phyloP scores from a whole-genome alignment of 1,140 invertebrate genomes.

The Hylaeus anthracinus region DNA sequence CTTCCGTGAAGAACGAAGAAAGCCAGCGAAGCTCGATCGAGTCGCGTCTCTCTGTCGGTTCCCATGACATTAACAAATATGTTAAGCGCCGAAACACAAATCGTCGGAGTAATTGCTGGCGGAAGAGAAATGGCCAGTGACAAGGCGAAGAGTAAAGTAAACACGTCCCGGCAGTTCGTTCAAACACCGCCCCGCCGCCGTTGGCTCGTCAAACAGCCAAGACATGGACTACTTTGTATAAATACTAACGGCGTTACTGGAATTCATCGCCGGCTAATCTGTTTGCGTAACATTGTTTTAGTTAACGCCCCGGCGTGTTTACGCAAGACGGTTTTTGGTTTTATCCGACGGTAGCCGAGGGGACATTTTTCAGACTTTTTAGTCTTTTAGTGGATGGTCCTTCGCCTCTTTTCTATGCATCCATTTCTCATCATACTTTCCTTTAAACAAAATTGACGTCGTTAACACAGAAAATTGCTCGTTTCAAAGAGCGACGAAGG shows the following conservation, averaged over 20 bases:
- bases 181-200: slow-evolving; percentile 23
- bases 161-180: slow-evolving; percentile 40
- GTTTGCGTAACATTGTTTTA: slow-evolving; percentile 50
- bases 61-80: slow-evolving; percentile 46
- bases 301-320: slow-evolving; percentile 33
- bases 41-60: background rate
- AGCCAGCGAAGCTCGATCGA: slow-evolving; percentile 2
- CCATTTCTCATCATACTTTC: no score
- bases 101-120: slow-evolving; percentile 45
- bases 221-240: slow-evolving; percentile 49
- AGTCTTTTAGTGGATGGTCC: no score
- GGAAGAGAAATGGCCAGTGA: slow-evolving; percentile 49
- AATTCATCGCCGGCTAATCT: slow-evolving; percentile 45
- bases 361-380: no score
- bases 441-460: no score
- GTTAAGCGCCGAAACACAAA: slow-evolving; percentile 49
- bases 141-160: slow-evolving; percentile 52
- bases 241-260: slow-evolving; percentile 35
- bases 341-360: no score
- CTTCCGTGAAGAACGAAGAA: background rate
- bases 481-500: no score
- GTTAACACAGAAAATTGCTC: no score
- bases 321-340: background rate
- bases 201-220: slow-evolving; percentile 42
- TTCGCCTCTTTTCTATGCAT: background rate